Evolutionary conservation across 2,888 invertebrate species (phyloP).

Genomic region (Heliconius hortense): DNA sequence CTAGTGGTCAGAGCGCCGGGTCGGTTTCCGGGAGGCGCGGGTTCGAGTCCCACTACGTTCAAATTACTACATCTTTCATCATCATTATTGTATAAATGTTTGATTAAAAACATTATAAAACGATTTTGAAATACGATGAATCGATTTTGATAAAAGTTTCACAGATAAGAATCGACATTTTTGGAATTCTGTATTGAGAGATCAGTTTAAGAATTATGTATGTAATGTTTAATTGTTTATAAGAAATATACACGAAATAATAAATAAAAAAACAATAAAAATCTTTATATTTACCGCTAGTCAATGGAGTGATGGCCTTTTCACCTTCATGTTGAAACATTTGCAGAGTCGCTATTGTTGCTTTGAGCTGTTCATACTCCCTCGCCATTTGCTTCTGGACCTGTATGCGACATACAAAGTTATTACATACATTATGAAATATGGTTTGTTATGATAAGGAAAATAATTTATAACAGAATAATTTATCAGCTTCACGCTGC

Average conservation of each 20-base stretch:
- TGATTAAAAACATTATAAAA: too few relatives aligned
- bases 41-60: too few relatives aligned
- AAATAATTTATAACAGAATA: too few relatives aligned
- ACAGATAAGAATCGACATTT: too few relatives aligned
- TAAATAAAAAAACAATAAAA: background rate
- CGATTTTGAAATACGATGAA: too few relatives aligned
- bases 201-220: background rate
- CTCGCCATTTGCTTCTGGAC: constrained; percentile 93
- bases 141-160: too few relatives aligned
- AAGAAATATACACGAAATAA: background rate
- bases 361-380: constrained; percentile 95
- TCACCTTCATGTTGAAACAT: constrained; percentile 88
- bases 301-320: constrained; percentile 70
- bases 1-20: too few relatives aligned
- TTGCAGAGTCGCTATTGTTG: constrained; percentile 88
- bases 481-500: too few relatives aligned
- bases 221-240: background rate
- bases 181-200: too few relatives aligned
- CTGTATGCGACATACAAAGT: constrained; percentile 64
- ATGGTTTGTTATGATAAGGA: background rate
- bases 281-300: constrained; percentile 61
- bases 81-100: too few relatives aligned
- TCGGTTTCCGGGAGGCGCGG: too few relatives aligned
- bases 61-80: too few relatives aligned
- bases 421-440: background rate